phyloP scores from a whole-genome alignment of 2,888 invertebrate species.

The Limenitis camilla region DNA sequence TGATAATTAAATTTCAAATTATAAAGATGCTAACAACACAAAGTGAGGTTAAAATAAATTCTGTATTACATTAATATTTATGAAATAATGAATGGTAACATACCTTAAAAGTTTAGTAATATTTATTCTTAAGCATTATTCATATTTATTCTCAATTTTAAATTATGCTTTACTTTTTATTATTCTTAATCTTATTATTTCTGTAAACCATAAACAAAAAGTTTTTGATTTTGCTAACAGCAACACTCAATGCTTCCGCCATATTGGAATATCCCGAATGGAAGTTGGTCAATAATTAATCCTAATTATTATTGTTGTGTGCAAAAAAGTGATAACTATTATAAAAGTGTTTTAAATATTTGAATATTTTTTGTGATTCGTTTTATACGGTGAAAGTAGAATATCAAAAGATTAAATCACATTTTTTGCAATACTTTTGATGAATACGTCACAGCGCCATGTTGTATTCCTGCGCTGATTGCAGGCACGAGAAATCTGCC shows the following conservation, averaged over 20 bases:
- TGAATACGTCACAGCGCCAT: slow-evolving; percentile 74
- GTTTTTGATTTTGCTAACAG: slow-evolving; percentile 17
- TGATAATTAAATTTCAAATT: too few relatives aligned
- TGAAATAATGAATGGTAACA: too few relatives aligned
- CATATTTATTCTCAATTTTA: not conserved
- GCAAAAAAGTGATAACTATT: slow-evolving; percentile 43
- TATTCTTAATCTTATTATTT: not conserved
- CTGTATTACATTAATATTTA: too few relatives aligned
- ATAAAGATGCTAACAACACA: too few relatives aligned
- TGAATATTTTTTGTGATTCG: slow-evolving; percentile 15
- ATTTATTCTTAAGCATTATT: too few relatives aligned
- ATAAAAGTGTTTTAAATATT: slow-evolving; percentile 44
- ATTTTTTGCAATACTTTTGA: slow-evolving; percentile 66
- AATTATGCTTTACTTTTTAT: not conserved
- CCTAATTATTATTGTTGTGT: slow-evolving; percentile 59
- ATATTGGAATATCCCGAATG: slow-evolving; percentile 68
- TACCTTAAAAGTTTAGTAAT: too few relatives aligned
- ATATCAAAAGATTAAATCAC: slow-evolving; percentile 39
- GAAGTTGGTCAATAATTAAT: slow-evolving; percentile 69
- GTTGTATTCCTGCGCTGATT: slow-evolving; percentile 76
- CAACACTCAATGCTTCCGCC: slow-evolving; percentile 60
- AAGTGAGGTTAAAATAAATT: too few relatives aligned
- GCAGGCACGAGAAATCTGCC: slow-evolving; percentile 75
- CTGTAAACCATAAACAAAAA: not conserved
- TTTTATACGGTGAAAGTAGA: slow-evolving; percentile 21